These are phyloP conservation scores for Phycodurus eques DNA, from an alignment of 2,113 vertebrate genomes.

Conservation along the genomic window DNA sequence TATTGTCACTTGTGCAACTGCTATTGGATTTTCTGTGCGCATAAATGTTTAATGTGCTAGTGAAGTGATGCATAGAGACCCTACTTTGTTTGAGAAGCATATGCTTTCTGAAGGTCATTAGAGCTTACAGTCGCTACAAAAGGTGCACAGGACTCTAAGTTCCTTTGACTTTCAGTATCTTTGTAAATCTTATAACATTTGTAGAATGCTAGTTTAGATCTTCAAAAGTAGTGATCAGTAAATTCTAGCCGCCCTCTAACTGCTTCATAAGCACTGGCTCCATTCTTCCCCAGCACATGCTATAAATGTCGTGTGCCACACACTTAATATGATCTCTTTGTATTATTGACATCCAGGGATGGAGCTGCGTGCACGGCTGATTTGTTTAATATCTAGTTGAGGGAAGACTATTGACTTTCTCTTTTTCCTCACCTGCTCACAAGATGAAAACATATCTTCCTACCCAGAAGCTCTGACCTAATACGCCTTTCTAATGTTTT, in stretches of 20 bases:
- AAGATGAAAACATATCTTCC: slow-evolving; percentile 72
- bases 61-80: slow-evolving; percentile 33
- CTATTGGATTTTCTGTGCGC: slow-evolving; percentile 43
- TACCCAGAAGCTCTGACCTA: slow-evolving; percentile 58
- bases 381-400: slow-evolving; percentile 71
- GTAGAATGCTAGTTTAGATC: slow-evolving; percentile 28
- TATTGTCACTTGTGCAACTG: slow-evolving; percentile 27
- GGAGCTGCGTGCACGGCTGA: slow-evolving; percentile 51
- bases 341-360: slow-evolving; percentile 61
- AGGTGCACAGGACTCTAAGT: background rate
- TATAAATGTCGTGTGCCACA: slow-evolving; percentile 51
- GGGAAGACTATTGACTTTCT: slow-evolving; percentile 68
- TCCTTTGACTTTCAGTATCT: background rate
- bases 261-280: slow-evolving; percentile 26
- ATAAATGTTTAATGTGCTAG: slow-evolving; percentile 60
- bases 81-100: slow-evolving; percentile 36
- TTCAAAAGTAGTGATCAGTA: slow-evolving; percentile 40
- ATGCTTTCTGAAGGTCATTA: slow-evolving; percentile 56
- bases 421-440: slow-evolving; percentile 59
- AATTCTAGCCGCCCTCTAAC: slow-evolving; percentile 22
- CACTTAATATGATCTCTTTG: slow-evolving; percentile 62
- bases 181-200: background rate
- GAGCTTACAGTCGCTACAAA: slow-evolving; percentile 50
- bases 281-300: slow-evolving; percentile 29
- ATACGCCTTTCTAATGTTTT: slow-evolving; percentile 63